A percentile compares a stretch with the other conserved stretches of the same genome.
Conservation (phyloP, 2,113 vertebrate species). For the Octodon degus region DNA sequence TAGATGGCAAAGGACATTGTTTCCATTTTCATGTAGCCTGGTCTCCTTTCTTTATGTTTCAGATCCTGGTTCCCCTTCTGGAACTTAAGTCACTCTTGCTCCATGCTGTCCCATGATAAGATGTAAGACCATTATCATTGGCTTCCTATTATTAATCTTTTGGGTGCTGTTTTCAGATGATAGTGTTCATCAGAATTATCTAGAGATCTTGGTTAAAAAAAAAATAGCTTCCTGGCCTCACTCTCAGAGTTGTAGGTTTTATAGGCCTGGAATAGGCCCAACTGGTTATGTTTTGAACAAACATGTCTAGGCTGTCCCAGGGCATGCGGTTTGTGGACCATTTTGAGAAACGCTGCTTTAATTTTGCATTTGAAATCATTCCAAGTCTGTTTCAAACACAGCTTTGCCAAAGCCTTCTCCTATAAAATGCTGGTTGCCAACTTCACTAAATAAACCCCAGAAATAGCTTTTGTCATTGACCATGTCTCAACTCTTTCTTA, state of each 20-base stretch:
- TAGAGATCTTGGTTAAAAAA: slow-evolving; percentile 16
- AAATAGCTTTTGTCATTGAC: neutral
- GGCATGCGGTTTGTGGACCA: neutral
- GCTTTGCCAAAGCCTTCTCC: neutral
- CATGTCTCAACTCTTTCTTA: neutral
- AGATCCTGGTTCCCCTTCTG: neutral
- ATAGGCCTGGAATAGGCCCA: neutral
- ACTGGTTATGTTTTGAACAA: slow-evolving; percentile 23
- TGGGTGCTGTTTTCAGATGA: neutral
- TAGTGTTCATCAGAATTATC: neutral
- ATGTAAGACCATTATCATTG: neutral
- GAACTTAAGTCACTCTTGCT: neutral
- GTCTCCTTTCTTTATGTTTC: neutral
- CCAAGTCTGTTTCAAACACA: neutral
- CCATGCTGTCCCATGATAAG: neutral
- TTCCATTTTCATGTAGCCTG: neutral
- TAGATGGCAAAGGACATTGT: neutral
- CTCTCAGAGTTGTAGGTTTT: neutral
- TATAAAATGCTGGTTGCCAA: neutral
- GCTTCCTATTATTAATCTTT: neutral
- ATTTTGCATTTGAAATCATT: neutral
- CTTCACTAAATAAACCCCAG: neutral
- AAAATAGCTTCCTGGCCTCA: neutral
- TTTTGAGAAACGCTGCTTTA: neutral
- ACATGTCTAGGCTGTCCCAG: neutral